Base-by-base conservation (phyloP, 2,113 vertebrate genomes). In the Triplophysa tibetana region DNA sequence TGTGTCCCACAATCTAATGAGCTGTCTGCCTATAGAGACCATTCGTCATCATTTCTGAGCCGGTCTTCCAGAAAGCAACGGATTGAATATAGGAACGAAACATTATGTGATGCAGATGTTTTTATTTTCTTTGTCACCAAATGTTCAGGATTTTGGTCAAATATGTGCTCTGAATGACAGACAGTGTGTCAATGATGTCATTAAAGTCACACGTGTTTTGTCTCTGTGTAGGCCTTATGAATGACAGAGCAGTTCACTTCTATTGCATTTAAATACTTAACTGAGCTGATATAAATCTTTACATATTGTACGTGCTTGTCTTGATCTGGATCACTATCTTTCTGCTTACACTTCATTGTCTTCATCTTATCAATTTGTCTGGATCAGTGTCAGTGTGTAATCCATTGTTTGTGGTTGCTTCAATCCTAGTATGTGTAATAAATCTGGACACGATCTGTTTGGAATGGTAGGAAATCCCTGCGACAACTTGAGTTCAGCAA, bases 371-470 rank as follows among this genome's bases (percentile, higher is more conserved):
- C 11, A 21, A 23, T 38, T 63, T 75, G 62, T 69, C 50, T 33
- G 14, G 16, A 56, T 79, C 60, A 16, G 56, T 70, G 3, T 76
- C 61, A 8, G 41, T 26, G 54, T 19, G 41, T 81, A 69, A 74
- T 80, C 82, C 66, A 56, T 62, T 38, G 41, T 24, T 48, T 41
- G 33, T 61, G 24, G 64, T 33, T 66, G 74, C 58, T 43, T 41
- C 64, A 77, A 41, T 56, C 66, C 45, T 38, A 74, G 64, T 82
- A 62, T 75, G 67, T 54, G n/a, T 54, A 58, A 21, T 56, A 84
- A 29, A 84, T 82, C 82, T 69, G 19, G 50, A 88, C 74, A 64
- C 56, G 41, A 77, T 29, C 65, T 24, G 79, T 80, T 26, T 52
- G 79, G 75, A 23, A 64, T 41, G 67, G 75, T 75, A 23, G 65